Conservation (phyloP, 2,113 vertebrate species). For the Cisticola juncidis region DNA sequence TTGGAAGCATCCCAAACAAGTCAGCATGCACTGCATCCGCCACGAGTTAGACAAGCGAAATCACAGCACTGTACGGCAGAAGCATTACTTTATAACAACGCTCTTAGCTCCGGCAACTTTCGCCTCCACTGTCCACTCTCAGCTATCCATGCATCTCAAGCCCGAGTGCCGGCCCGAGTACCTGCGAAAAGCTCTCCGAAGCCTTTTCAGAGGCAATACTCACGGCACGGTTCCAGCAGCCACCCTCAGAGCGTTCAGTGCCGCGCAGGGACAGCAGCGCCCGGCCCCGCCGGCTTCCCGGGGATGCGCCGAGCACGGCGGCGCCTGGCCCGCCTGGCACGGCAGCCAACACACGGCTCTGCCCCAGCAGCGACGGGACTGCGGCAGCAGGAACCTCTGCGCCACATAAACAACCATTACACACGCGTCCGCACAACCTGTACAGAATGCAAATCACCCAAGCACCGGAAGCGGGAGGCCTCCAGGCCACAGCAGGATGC, state of each 20-base stretch:
- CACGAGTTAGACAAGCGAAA: neutral
- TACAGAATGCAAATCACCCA: too few species aligned
- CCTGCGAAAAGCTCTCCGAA: accelerated
- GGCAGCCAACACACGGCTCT: accelerated
- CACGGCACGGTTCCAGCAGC: neutral
- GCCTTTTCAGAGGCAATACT: neutral
- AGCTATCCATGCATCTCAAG: neutral
- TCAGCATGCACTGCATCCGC: accelerated
- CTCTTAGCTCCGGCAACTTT: neutral
- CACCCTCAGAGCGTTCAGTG: accelerated
- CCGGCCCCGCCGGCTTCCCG: neutral
- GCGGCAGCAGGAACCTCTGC: neutral
- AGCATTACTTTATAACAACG: accelerated
- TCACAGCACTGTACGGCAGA: neutral
- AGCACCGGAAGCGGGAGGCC: neutral
- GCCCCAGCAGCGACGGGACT: accelerated
- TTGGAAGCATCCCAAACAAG: neutral
- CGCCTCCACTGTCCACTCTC: neutral
- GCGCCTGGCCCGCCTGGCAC: neutral
- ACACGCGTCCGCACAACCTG: neutral
- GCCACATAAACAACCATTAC: neutral
- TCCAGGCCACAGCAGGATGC: too few species aligned
- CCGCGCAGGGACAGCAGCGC: neutral
- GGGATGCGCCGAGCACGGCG: neutral
- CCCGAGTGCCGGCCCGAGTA: neutral